Percentiles rank a stretch among this genome's conserved stretches.
Conservation (phyloP, 2,888 invertebrate genomes). For the Megaustenia siamemsis region DNA sequence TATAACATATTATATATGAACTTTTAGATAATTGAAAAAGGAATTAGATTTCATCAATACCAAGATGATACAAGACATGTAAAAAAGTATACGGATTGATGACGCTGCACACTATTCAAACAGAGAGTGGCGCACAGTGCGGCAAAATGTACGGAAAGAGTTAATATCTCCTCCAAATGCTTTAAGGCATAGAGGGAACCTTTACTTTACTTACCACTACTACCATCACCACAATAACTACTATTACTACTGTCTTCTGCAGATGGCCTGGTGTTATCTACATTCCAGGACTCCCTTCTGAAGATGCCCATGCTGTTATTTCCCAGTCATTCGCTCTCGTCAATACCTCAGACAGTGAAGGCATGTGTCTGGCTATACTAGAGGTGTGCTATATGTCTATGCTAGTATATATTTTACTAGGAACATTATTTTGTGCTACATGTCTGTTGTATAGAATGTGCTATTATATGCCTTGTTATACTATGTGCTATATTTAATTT, state of each 20-base stretch:
- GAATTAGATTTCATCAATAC: no score
- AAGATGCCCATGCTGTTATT: conserved; percentile 71
- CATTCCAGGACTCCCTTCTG: conserved; percentile 64
- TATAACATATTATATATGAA: no score
- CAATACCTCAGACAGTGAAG: conserved; percentile 78
- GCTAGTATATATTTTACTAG: background rate
- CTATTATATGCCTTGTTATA: background rate
- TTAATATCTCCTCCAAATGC: no score
- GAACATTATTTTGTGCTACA: background rate
- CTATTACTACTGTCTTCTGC: background rate
- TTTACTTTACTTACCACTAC: background rate
- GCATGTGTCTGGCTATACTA: conserved; percentile 76
- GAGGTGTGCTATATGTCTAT: conserved; percentile 74
- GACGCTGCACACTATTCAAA: no score
- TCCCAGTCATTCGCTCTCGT: conserved; percentile 71
- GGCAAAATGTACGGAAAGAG: no score
- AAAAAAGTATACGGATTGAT: no score
- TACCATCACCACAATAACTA: background rate
- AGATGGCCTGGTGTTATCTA: conserved; percentile 66
- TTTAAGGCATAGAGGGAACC: no score
- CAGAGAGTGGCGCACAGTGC: no score
- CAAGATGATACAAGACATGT: no score
- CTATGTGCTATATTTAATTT: background rate
- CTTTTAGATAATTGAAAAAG: no score
- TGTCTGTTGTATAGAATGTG: background rate